Base-by-base conservation (phyloP, 2,888 invertebrate species). In the Kryphioiulus occultus region DNA sequence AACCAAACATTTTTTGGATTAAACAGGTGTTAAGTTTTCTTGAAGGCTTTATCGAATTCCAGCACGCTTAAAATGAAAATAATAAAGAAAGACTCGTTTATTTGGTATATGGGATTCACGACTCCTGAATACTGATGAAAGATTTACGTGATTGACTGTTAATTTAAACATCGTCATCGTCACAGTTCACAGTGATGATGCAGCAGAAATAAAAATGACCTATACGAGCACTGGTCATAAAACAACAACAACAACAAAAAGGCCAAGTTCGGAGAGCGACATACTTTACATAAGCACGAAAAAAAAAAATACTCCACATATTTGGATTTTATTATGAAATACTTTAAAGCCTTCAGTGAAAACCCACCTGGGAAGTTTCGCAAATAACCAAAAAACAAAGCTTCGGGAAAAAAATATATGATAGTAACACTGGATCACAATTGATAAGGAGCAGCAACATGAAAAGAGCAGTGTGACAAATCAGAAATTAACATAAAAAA, bases 381-480 rank as follows among this genome's bases (percentile, higher is more conserved):
- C 78, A 78, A 78, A 78, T 32, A 30, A 30, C 78, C 68, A n/a
- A 68, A 78, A 78, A 78, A 53, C n/a, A 30, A 78, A 78, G 78
- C 30, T 30, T 78, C 12, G 15, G 35, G 7, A 35, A 35, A 35
- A 35, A 30, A 17, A 78, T 32, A 22, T 68, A n/a, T 12, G 26
- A 44, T 26, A 26, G 78, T 26, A 78, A 78, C 78, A 78, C 30
- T 85, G 85, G 42, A 85, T 85, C 39, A 39, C 39, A 85, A 42
- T 42, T 12, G 22, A 85, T 26, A 85, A n/a, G 85, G 42, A 39
- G 85, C 26, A 85, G 85, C 85, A 85, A 85, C 85, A 85, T n/a
- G 42, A 85, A 85, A 85, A 42, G 39, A 85, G 42, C 85, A 42
- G n/a, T 85, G 85, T 85, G 39, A 85, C 85, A 85, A 85, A 39